Evolutionary conservation across 2,888 invertebrate species (phyloP).

Genomic region (Crematogaster levior): DNA sequence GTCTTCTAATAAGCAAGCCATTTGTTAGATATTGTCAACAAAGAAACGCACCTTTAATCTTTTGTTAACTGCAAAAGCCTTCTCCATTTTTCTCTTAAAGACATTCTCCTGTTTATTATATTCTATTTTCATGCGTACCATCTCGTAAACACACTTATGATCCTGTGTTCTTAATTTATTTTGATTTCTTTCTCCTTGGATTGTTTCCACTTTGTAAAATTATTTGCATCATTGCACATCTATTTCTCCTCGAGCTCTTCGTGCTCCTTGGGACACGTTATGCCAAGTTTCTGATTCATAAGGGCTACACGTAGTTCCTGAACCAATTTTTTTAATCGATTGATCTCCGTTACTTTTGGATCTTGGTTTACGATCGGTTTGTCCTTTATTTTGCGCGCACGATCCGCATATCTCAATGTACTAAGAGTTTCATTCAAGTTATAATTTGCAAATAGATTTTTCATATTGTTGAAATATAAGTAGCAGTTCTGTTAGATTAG

Average conservation of each 20-base stretch:
- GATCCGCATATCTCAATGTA: slow-evolving; percentile 95
- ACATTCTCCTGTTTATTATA: no score
- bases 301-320: slow-evolving; percentile 90
- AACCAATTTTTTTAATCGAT: slow-evolving; percentile 90
- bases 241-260: slow-evolving; percentile 88
- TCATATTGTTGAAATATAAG: slow-evolving; percentile 84
- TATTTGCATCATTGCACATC: slow-evolving; percentile 94
- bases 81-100: no score
- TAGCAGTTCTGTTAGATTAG: no score
- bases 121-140: no score
- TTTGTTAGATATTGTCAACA: no score
- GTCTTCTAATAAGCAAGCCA: no score
- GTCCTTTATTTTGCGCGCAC: slow-evolving; percentile 94
- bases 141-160: slow-evolving; percentile 91
- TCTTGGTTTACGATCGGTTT: slow-evolving; percentile 96
- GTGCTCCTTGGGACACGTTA: slow-evolving; percentile 86
- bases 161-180: slow-evolving; percentile 93
- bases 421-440: slow-evolving; percentile 95
- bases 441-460: slow-evolving; percentile 87
- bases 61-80: no score
- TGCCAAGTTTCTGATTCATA: no score
- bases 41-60: no score
- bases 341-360: slow-evolving; percentile 92
- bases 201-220: slow-evolving; percentile 93
- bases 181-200: slow-evolving; percentile 93